A percentile compares a stretch with the other conserved stretches of the same genome.
These are phyloP conservation scores for Ischnus inquisitorius DNA, from an alignment of 2,888 invertebrate species.

Conservation along the genomic window DNA sequence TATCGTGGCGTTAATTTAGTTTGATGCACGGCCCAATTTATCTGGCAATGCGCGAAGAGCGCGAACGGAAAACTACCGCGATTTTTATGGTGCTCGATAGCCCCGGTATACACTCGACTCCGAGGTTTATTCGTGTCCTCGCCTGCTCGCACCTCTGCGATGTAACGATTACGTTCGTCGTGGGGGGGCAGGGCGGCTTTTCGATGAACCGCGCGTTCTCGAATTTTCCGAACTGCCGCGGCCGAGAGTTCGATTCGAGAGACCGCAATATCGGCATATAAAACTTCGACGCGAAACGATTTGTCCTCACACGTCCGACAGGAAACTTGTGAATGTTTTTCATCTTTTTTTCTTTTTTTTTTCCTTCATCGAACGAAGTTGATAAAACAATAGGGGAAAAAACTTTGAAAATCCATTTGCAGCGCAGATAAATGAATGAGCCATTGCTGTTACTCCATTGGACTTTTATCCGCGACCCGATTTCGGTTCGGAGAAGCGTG, in stretches of 20 bases:
- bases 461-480: conserved; percentile 45
- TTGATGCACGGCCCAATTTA: conserved; percentile 80
- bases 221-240: conserved; percentile 6
- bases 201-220: conserved; percentile 66
- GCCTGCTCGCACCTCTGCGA: conserved; percentile 21
- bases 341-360: conserved; percentile 12
- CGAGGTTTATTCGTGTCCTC: conserved; percentile 39
- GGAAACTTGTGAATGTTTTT: conserved; percentile 38
- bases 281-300: conserved; percentile 35
- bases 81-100: conserved; percentile 72
- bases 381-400: conserved; percentile 29
- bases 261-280: conserved; percentile 47
- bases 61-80: conserved; percentile 66
- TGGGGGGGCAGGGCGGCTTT: conserved; percentile 38
- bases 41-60: conserved; percentile 57
- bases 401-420: conserved; percentile 20
- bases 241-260: conserved; percentile 8
- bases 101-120: conserved; percentile 41
- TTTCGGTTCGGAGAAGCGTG: conserved; percentile 18
- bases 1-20: conserved; percentile 78
- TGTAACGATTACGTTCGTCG: conserved; percentile 59
- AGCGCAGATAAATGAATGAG: conserved; percentile 24
- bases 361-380: neutral
- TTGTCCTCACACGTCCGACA: conserved; percentile 9
- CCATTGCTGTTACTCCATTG: conserved; percentile 32